phyloP scores from a whole-genome alignment of 2,888 invertebrate species.

The Myopa testacea region DNA sequence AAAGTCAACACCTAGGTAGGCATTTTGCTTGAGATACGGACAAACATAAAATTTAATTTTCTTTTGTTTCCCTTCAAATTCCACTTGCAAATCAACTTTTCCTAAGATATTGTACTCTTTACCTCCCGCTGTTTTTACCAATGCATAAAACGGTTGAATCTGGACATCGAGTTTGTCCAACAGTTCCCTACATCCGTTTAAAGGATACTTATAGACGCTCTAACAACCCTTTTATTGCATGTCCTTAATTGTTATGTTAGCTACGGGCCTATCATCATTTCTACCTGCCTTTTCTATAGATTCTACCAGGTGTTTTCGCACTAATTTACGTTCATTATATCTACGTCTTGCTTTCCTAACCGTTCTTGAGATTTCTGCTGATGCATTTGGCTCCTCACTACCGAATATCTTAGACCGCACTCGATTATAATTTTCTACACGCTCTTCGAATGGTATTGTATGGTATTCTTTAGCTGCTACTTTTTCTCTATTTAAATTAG shows the following conservation, averaged over 20 bases:
- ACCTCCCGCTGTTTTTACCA: neutral
- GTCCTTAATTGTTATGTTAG: neutral
- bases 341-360: neutral
- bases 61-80: neutral
- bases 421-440: neutral
- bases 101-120: neutral
- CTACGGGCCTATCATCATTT: neutral
- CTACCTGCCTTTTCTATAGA: neutral
- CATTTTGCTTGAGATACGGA: neutral
- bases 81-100: neutral
- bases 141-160: neutral
- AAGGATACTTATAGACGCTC: constrained; percentile 8
- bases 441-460: neutral
- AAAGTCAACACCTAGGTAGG: neutral
- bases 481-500: neutral
- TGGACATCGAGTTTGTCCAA: neutral
- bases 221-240: neutral
- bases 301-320: neutral
- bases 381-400: neutral
- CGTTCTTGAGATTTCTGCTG: neutral
- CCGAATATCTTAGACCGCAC: neutral
- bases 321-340: neutral
- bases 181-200: neutral
- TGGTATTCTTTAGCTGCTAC: neutral
- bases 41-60: neutral